Percentiles rank a stretch among this genome's conserved stretches.
These are phyloP conservation scores for Vicugna pacos DNA, from an alignment of 2,113 vertebrate genomes.

Conservation along the genomic window DNA sequence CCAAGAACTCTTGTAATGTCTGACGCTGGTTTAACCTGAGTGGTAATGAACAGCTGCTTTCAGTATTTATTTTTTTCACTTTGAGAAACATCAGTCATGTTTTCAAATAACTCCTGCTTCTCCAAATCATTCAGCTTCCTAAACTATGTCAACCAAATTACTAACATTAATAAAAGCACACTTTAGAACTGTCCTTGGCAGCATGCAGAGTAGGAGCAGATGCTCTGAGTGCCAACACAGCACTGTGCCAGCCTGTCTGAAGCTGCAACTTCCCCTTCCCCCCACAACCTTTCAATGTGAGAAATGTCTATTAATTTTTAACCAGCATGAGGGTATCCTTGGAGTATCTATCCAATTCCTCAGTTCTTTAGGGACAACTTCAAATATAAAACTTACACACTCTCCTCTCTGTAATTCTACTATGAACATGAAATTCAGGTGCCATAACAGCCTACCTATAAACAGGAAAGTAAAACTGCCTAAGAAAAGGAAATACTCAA, in stretches of 20 bases:
- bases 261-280: not conserved
- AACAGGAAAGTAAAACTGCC: not conserved
- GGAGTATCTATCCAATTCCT: not conserved
- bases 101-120: slow-evolving; percentile 27
- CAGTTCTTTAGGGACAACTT: not conserved
- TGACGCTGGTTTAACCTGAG: not conserved
- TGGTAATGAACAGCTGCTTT: not conserved
- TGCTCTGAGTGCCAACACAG: not conserved
- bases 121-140: not conserved
- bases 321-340: not conserved
- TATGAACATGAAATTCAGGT: not conserved
- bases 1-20: not conserved
- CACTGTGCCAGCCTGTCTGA: fast-evolving
- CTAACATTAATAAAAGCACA: not conserved
- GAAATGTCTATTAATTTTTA: not conserved
- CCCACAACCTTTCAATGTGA: no score
- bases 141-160: not conserved
- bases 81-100: not conserved
- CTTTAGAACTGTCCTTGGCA: not conserved
- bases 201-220: not conserved
- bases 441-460: not conserved
- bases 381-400: not conserved
- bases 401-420: not conserved
- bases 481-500: not conserved
- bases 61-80: slow-evolving; percentile 11